Conservation (phyloP, 2,888 invertebrate species). For the Zootermopsis nevadensis region DNA sequence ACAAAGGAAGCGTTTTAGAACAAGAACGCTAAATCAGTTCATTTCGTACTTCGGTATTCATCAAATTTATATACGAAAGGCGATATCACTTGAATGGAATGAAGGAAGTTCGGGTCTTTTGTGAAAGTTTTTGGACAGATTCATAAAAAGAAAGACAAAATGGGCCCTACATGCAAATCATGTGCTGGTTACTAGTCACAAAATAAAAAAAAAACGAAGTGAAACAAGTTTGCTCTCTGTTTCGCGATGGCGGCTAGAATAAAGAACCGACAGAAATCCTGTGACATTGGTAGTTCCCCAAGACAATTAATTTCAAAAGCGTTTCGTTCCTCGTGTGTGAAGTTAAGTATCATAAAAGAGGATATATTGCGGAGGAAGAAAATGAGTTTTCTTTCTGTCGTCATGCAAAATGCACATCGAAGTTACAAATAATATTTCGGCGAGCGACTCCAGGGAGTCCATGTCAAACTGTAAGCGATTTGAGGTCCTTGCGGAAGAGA, state of each 20-base stretch:
- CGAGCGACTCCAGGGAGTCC: too few species aligned
- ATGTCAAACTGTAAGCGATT: too few species aligned
- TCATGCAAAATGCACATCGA: too few species aligned
- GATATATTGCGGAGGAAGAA: background rate
- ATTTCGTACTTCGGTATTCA: too few species aligned
- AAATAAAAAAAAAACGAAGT: background rate
- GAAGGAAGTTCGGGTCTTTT: background rate
- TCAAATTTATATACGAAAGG: background rate
- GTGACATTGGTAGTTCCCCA: background rate
- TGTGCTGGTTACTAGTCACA: background rate
- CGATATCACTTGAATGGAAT: background rate
- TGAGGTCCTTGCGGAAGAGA: too few species aligned
- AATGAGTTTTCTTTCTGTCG: background rate
- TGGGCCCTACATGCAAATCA: background rate
- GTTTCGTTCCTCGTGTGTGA: background rate
- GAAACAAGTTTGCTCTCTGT: background rate
- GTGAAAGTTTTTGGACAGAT: background rate
- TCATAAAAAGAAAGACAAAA: background rate
- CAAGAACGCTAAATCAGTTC: too few species aligned
- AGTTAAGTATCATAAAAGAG: background rate
- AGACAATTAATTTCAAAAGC: background rate
- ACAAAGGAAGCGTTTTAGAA: too few species aligned
- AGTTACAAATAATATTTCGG: too few species aligned
- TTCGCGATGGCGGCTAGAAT: background rate
- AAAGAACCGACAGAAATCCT: background rate